Evolutionary conservation across 2,113 vertebrate genomes (phyloP), one percentile per base, ranked within the genome.

Genomic region (Pelobates fuscus): DNA sequence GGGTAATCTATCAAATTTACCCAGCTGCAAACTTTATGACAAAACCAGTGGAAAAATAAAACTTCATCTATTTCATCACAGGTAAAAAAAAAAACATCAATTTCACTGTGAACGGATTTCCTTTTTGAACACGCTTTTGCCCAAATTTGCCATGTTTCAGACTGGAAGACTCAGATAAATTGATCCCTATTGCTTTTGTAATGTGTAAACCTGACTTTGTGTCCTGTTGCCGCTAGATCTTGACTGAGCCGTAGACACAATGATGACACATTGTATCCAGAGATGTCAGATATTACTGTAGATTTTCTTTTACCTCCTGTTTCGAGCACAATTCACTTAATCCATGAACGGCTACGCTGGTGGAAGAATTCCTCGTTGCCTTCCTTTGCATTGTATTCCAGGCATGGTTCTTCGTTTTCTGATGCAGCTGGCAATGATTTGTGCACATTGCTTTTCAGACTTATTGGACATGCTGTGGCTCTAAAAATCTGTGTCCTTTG

Each of bases 401-500:
- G 25, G 64, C 54, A n/a, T n/a, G n/a, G n/a, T n/a, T n/a, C n/a
- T n/a, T n/a, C 2, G 30, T 32, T 43, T 59, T 60, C 43, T 30
- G 64, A 67, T 37, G 23, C 30, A 67, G 63, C 72, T 67, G 72
- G 72, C 72, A 76, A 8, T 60, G 37, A 21, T 60, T 21, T 49
- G n/a, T 30, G 66, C 66, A 61, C 64, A 37, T 76, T 60, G 64
- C 63, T 60, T 76, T 32, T 17, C 63, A 63, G 63, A 18, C 54
- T 76, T 67, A 67, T 60, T 76, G 54, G 54, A 27, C 64, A 67
- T 20, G 72, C 54, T 67, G 72, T 52, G 72, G 58, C 30, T 76
- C 54, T 76, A 67, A 67, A 76, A 76, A 76, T 63, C 72, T 76
- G 64, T 64, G 66, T 76, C 54, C 27, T 46, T 76, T 76, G 72